phyloP scores from a whole-genome alignment of 1,140 invertebrate species.

The Caerostris darwini region DNA sequence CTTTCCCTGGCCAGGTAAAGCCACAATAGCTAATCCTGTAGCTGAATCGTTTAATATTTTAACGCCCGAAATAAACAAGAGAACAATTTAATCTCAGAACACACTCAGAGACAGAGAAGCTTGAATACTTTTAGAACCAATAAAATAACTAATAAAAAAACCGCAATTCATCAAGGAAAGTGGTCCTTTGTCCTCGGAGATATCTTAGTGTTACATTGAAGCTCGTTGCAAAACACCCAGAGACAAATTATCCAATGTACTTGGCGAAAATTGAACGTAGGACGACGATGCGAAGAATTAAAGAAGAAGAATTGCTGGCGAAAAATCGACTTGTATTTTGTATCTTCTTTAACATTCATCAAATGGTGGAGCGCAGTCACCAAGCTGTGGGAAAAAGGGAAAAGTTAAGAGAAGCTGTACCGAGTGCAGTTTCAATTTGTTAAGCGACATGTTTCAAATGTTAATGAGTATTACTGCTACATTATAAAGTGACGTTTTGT shows the following conservation, averaged over 20 bases:
- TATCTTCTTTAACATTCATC: constrained; percentile 29
- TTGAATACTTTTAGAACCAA: constrained; percentile 1
- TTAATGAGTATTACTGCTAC: constrained; percentile 54
- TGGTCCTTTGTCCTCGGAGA: constrained; percentile 5
- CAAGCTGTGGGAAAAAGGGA: no score
- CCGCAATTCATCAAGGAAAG: neutral
- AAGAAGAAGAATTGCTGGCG: constrained; percentile 44
- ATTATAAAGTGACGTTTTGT: constrained; percentile 54
- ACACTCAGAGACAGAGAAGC: no score
- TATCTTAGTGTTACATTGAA: neutral
- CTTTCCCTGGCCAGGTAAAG: neutral
- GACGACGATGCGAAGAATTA: constrained; percentile 26
- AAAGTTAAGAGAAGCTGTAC: neutral
- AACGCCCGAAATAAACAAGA: neutral
- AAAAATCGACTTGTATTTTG: constrained; percentile 46
- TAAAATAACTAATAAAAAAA: constrained; percentile 23
- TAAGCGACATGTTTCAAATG: constrained; percentile 60
- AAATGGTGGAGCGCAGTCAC: constrained; percentile 25
- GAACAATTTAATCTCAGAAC: neutral
- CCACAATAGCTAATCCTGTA: neutral
- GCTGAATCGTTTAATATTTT: neutral
- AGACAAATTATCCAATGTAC: constrained; percentile 54
- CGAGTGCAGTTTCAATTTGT: constrained; percentile 56
- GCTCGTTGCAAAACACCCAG: neutral
- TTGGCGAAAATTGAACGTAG: constrained; percentile 45